These are phyloP conservation scores for Laupala kohalensis DNA, from an alignment of 1,140 invertebrate genomes.

Conservation along the genomic window DNA sequence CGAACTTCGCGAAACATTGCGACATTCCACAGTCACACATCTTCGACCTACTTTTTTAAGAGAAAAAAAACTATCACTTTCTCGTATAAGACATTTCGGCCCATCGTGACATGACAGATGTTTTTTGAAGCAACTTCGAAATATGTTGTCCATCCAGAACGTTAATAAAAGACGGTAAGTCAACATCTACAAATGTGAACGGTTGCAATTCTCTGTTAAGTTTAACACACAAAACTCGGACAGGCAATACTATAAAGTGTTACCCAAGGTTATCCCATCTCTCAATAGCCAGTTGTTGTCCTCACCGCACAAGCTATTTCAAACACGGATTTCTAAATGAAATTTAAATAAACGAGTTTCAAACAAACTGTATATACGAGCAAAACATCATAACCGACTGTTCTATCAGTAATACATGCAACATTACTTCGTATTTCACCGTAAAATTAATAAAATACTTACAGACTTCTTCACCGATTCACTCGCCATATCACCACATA, in stretches of 20 bases:
- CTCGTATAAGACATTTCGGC: conserved; percentile 10
- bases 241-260: conserved; percentile 9
- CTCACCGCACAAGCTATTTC: conserved; percentile 9
- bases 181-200: not conserved
- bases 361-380: not conserved
- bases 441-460: conserved; percentile 10
- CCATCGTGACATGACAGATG: conserved; percentile 12
- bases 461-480: conserved; percentile 13
- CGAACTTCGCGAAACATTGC: not conserved
- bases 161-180: not conserved
- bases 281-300: not conserved
- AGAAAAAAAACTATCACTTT: conserved; percentile 12
- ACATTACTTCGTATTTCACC: conserved; percentile 13
- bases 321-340: conserved; percentile 14
- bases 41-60: conserved; percentile 14
- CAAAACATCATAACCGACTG: not conserved
- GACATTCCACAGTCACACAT: conserved; percentile 4
- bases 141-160: not conserved
- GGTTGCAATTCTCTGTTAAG: not conserved
- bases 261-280: conserved; percentile 11
- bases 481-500: conserved; percentile 16
- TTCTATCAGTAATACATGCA: not conserved
- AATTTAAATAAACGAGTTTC: conserved; percentile 12
- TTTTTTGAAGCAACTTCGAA: not conserved
- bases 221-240: conserved; percentile 11